Base-by-base conservation (phyloP, 1,140 invertebrate genomes). In the Nasonia vitripennis region DNA sequence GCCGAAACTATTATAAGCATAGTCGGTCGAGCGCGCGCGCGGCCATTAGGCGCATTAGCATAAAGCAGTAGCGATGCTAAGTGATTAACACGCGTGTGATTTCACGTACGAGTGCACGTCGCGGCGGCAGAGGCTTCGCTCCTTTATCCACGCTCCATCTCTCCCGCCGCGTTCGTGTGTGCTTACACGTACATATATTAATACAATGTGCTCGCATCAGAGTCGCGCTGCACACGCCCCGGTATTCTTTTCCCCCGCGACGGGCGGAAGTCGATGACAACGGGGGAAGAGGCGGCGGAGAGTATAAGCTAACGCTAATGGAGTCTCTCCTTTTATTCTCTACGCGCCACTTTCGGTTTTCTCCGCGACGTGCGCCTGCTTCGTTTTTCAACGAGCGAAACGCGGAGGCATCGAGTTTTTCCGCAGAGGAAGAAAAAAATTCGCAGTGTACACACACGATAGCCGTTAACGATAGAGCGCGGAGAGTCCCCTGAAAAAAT, bases 1-100 rank as follows among this genome's bases (percentile, higher is more conserved):
- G 27, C 27, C 27, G 1, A 62, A 62, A 71, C 68, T 11, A 70
- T 4, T 4, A 70, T 23, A 14, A 31, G 7, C 23, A 45, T 5
- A 70, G 27, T 9, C 55, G 17, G 31, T 71, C 68, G 27, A 37
- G 34, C 68, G 68, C n/a, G 55, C 55, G 31, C 27, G 68, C 51
- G 41, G 0, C 41, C 41, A 45, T 45, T 45, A 48, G n/a, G 20
- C 17, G 11, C 23, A 81, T 81, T 81, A 81, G 79, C 84, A 77
- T 85, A 77, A 81, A 81, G 48, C 71, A 81, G 67, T 34, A 34
- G 70, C 51, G 78, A 85, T 79, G 34, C 51, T 75, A 85, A 81
- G 83, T 85, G 78, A 84, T 87, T 87, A 84, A 84, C 82, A 71
- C 83, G 55, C 67, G 78, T 84, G 62, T 84, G 62, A 84, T 85